phyloP scores from a whole-genome alignment of 2,888 invertebrate species.

The Drosophila pseudotalamancana region DNA sequence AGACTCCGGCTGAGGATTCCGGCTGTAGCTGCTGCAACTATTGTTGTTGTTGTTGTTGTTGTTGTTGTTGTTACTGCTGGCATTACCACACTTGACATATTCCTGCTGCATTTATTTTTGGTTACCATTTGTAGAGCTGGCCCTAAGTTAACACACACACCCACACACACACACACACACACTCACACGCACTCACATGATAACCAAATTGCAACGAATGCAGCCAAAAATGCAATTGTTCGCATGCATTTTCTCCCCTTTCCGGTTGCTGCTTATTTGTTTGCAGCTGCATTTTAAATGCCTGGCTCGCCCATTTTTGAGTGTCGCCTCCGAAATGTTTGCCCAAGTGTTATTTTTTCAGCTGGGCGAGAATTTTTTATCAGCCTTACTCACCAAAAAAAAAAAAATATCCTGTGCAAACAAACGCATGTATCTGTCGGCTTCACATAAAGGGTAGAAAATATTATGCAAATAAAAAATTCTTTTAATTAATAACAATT shows the following conservation, averaged over 20 bases:
- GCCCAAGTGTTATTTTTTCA: slow-evolving; percentile 27
- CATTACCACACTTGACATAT: slow-evolving; percentile 67
- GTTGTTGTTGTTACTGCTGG: slow-evolving; percentile 26
- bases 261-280: slow-evolving; percentile 26
- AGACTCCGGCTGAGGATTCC: slow-evolving; percentile 14
- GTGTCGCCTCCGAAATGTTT: slow-evolving; percentile 45
- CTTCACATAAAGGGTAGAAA: background rate
- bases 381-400: background rate
- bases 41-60: slow-evolving; percentile 1
- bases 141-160: slow-evolving; percentile 34
- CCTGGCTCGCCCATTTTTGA: slow-evolving; percentile 40
- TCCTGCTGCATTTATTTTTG: slow-evolving; percentile 73
- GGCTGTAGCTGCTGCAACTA: slow-evolving; percentile 35
- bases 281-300: slow-evolving; percentile 47
- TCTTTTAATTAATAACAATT: slow-evolving; percentile 8
- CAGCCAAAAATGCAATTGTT: slow-evolving; percentile 39
- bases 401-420: background rate
- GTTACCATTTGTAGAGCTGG: slow-evolving; percentile 48
- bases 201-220: slow-evolving; percentile 35
- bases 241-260: slow-evolving; percentile 25
- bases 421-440: slow-evolving; percentile 1
- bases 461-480: background rate
- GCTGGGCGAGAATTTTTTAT: background rate
- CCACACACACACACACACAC: slow-evolving; percentile 3
- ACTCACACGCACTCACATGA: slow-evolving; percentile 3